Conservation (phyloP, 2,797 vertebrate genomes). For the Cirrhinus mrigala region DNA sequence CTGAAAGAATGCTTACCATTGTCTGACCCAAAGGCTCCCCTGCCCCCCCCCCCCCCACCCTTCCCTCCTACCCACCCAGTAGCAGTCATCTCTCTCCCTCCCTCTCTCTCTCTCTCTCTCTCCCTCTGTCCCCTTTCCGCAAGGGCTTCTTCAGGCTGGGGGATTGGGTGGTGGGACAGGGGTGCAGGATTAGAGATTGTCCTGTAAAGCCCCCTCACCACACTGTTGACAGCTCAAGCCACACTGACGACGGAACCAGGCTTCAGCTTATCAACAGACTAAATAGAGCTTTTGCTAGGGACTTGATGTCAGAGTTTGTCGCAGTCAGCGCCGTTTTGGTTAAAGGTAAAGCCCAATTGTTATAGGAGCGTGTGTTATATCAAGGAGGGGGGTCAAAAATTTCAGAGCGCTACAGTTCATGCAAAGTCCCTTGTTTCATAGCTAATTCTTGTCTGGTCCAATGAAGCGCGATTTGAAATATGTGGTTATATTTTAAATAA, state of each 20-base stretch:
- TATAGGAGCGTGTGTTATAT: constrained; percentile 47
- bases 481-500: not conserved
- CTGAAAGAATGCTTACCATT: constrained; percentile 94
- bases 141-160: constrained; percentile 66
- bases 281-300: constrained; percentile 51
- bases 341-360: constrained; percentile 39
- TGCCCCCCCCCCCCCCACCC: constrained; percentile 67
- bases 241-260: constrained; percentile 52
- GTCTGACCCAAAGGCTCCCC: constrained; percentile 85
- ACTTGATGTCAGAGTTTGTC: constrained; percentile 55
- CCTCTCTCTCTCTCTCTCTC: constrained; percentile 65
- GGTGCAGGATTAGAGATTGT: constrained; percentile 46
- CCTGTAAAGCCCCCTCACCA: constrained; percentile 52
- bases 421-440: not conserved
- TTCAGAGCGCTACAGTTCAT: not conserved
- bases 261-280: constrained; percentile 49
- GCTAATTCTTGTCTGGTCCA: constrained; percentile 9
- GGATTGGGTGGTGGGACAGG: constrained; percentile 22
- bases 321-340: constrained; percentile 33
- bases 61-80: constrained; percentile 79
- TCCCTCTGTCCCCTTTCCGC: constrained; percentile 68
- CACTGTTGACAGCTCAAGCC: constrained; percentile 58
- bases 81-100: constrained; percentile 73
- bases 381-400: constrained; percentile 6
- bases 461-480: not conserved